Conservation (phyloP, 2,888 invertebrate genomes). For the Anthrax anthrax region DNA sequence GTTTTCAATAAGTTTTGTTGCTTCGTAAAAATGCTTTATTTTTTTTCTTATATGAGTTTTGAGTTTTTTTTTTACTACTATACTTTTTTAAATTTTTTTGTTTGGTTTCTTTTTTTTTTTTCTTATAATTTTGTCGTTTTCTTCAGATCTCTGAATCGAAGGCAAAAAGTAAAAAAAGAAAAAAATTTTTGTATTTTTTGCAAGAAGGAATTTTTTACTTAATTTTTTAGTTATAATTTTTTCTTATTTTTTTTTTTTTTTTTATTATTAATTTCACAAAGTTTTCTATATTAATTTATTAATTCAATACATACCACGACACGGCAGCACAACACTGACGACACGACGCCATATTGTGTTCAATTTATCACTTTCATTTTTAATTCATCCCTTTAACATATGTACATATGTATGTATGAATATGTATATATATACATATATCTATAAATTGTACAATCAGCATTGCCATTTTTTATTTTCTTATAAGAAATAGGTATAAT, state of each 20-base stretch:
- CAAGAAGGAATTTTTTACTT: neutral
- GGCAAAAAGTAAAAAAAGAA: neutral
- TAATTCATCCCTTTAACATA: too few relatives aligned
- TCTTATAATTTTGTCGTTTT: constrained; percentile 19
- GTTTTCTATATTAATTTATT: neutral
- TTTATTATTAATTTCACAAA: neutral
- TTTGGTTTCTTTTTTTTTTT: too few relatives aligned
- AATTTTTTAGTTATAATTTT: neutral
- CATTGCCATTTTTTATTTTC: too few relatives aligned
- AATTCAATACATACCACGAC: constrained; percentile 88
- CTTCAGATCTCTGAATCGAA: constrained; percentile 8
- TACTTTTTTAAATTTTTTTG: neutral
- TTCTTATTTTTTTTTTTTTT: neutral
- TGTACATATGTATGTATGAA: too few relatives aligned
- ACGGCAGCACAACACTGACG: constrained; percentile 84
- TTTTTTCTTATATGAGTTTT: neutral
- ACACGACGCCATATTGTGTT: constrained; percentile 67
- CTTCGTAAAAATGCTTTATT: constrained; percentile 26
- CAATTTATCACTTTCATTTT: too few relatives aligned
- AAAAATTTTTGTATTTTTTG: too few relatives aligned
- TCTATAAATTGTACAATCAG: too few relatives aligned
- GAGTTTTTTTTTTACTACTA: neutral
- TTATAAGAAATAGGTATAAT: too few relatives aligned
- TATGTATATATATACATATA: too few relatives aligned
- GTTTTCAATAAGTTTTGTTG: neutral